Evolutionary conservation across 2,888 invertebrate genomes (phyloP), one percentile per base, ranked within the genome.

Genomic region (Oegoconia quadripuncta): DNA sequence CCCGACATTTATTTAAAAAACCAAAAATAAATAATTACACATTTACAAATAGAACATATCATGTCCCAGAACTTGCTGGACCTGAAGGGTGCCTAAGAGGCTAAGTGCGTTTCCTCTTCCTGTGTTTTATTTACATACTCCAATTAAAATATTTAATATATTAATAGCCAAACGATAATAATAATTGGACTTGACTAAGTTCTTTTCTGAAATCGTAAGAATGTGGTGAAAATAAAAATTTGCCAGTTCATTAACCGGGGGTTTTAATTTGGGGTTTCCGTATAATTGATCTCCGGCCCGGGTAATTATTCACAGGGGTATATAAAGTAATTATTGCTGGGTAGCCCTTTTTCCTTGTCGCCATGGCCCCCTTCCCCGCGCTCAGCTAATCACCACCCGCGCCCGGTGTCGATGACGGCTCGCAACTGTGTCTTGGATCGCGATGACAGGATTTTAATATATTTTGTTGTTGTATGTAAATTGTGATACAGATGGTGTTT

Each of bases 221-320:
- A 33, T 27, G 22, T 33, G 3, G 33, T 20, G 5, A 15, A 61
- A 64, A 74, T 73, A 76, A 77, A 78, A 79, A 77, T 81, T 83
- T 76, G 66, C 72, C 67, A 70, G 67, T 60, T 78, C 81, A 82
- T 82, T 83, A 76, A 69, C 58, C n/a, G 61, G 54, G 63, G 64
- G 66, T 66, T 74, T 74, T 74, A 74, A 80, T 76, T 72, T 70
- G 72, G 69, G 74, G 77, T 77, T 74, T 74, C 72, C 73, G 66
- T 70, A 72, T 81, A 83, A 86, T 83, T 82, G 83, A 83, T 76
- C 74, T 79, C 74, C 69, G 74, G 70, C 72, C 64, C 54, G 69
- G 76, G 81, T 84, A 86, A 86, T 84, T 86, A 84, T 86, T 84
- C 84, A 83, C 82, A 78, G 77, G 78, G 81, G 77, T 79, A 79